Conservation (phyloP, 2,113 vertebrate species). For the Oreochromis niloticus region DNA sequence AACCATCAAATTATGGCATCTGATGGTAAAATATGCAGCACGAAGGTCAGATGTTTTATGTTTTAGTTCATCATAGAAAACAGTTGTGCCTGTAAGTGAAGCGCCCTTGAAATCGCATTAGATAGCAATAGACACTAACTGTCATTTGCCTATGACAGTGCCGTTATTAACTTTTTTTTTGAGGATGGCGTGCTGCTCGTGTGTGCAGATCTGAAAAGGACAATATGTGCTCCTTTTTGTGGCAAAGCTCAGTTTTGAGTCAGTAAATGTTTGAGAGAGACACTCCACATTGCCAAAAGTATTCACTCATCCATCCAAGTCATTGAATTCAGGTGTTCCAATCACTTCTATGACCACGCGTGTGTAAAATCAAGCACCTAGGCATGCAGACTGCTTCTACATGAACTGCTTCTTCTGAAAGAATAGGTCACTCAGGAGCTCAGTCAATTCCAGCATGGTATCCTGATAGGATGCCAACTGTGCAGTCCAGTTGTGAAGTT, state of each 20-base stretch:
- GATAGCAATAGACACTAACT: not conserved
- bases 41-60: not conserved
- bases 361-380: not conserved
- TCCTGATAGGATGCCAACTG: not conserved
- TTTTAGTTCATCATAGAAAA: not conserved
- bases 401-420: not conserved
- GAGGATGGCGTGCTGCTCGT: not conserved
- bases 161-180: not conserved
- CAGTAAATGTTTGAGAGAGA: not conserved
- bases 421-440: not conserved
- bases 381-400: not conserved
- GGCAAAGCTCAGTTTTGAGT: not conserved
- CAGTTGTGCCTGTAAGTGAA: not conserved
- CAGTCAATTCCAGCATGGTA: not conserved
- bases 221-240: not conserved
- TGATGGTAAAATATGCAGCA: not conserved
- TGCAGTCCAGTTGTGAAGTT: not conserved
- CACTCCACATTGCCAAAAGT: not conserved
- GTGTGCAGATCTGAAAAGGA: not conserved
- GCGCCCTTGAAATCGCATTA: not conserved
- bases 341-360: not conserved
- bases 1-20: not conserved
- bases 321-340: not conserved
- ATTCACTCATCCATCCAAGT: not conserved
- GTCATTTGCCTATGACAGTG: not conserved